Base-by-base conservation (phyloP, 1,140 invertebrate genomes). In the Brachionus rotundiformis region DNA sequence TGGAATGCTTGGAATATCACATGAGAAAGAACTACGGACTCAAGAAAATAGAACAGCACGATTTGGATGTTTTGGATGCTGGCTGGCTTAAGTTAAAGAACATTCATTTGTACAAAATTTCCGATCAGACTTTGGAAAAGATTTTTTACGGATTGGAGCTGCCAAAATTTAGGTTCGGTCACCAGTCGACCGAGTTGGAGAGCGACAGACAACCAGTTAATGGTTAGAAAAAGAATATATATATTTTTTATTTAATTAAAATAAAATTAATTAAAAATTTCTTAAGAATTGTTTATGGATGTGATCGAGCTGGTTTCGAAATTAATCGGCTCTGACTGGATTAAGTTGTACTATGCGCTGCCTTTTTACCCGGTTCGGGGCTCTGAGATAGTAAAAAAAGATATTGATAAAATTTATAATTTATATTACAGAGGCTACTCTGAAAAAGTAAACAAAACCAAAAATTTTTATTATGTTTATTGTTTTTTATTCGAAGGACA, bases 361-460 rank as follows among this genome's bases (percentile, higher is more conserved):
- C 86, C 86, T 1, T 87, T 87, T 82, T 82, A 85, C 39, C 86
- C 86, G 0, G 77, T 83, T 1, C 80, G 86, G 0, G 86, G 86
- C 0, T 82, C 84, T 7, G 85, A 86, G 76, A 86, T 83, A 8
- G 65, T 86, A 4, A 36, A 83, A 1, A 73, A 82, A 23, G 86
- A 87, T 81, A 84, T 87, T 4, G 85, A 85, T 36, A 84, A 85
- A n/a, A 86, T 87, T 63, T 82, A 68, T n/a, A 83, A 83, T 33
- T 83, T 82, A 8, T 65, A 39, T 16, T 29, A 65, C 29, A 39
- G 65, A 19, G 61, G 25, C 29, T 13, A 81, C 25, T 81, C 3
- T 19, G 25, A 68, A 44, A 25, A 16, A 71, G 23, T 31, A 49
- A 6, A n/a, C n/a, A n/a, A n/a, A n/a, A n/a, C n/a, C n/a, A n/a